A percentile compares a stretch with the other conserved stretches of the same genome.
These are phyloP conservation scores for Craterocephalus amniculus DNA, from an alignment of 2,797 vertebrate genomes.

Conservation along the genomic window DNA sequence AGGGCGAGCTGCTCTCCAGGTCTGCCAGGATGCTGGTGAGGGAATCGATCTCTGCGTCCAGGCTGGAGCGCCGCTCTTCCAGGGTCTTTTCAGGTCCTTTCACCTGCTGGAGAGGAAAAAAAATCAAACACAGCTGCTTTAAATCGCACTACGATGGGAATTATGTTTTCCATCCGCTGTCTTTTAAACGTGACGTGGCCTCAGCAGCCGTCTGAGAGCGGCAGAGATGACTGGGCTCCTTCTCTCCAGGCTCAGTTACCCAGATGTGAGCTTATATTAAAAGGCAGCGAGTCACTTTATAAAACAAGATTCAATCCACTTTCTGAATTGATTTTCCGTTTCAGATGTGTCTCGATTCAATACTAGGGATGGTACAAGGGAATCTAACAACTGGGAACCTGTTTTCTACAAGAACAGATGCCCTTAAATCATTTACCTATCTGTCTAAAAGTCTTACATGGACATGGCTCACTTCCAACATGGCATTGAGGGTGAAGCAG, in stretches of 20 bases:
- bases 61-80: slow-evolving; percentile 92
- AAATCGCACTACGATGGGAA: not conserved
- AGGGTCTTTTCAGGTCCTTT: slow-evolving; percentile 92
- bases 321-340: not conserved
- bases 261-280: not conserved
- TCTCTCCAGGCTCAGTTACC: not conserved
- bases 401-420: no score
- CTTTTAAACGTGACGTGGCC: not conserved
- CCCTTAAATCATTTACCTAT: no score
- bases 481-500: no score
- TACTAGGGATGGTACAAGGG: no score
- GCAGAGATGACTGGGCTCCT: not conserved
- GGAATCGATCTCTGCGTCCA: slow-evolving; percentile 97
- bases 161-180: not conserved
- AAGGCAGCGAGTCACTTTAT: not conserved
- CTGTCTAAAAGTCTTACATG: no score
- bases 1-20: slow-evolving; percentile 95
- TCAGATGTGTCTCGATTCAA: not conserved
- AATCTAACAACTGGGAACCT: no score
- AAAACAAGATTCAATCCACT: not conserved
- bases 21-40: slow-evolving; percentile 96
- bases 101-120: slow-evolving; percentile 72
- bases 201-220: not conserved
- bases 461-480: no score
- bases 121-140: slow-evolving; percentile 8